A percentile compares a stretch with the other conserved stretches of the same genome.
Evolutionary conservation across 2,888 invertebrate species (phyloP).

Genomic region (Neoitamus cyanurus): DNA sequence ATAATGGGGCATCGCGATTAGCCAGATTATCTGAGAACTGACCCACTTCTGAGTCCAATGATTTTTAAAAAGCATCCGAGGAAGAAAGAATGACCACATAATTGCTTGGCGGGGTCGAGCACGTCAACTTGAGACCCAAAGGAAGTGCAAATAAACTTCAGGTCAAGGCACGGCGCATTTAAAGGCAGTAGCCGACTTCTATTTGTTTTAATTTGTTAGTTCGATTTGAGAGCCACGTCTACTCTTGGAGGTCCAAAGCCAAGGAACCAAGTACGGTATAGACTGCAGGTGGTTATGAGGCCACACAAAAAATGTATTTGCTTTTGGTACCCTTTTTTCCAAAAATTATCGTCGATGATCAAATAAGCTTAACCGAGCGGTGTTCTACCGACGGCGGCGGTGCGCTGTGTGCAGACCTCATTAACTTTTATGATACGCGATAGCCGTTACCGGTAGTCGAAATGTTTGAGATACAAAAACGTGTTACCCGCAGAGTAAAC

Average conservation of each 20-base stretch:
- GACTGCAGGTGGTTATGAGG: conserved; percentile 20
- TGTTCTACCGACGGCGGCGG: not conserved
- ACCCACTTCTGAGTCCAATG: not conserved
- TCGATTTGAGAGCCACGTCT: conserved; percentile 37
- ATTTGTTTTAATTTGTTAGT: conserved; percentile 46
- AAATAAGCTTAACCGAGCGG: conserved; percentile 35
- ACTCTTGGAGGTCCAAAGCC: conserved; percentile 17
- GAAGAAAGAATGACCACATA: not conserved
- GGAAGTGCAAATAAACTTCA: conserved; percentile 15
- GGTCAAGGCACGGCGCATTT: conserved; percentile 35
- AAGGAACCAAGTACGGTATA: not conserved
- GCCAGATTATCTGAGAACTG: not conserved
- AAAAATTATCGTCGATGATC: conserved; percentile 43
- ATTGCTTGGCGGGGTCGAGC: not conserved
- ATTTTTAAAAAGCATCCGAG: not conserved
- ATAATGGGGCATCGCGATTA: conserved; percentile 12
- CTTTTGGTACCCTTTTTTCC: conserved; percentile 36
- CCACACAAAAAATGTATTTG: conserved; percentile 36
- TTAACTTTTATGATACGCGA: conserved; percentile 43
- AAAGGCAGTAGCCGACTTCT: conserved; percentile 47
- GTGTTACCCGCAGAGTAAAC: conserved; percentile 38
- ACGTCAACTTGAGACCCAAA: conserved; percentile 1
- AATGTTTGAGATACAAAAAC: conserved; percentile 28
- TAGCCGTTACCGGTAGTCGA: conserved; percentile 24
- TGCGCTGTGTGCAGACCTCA: conserved; percentile 24